Base-by-base conservation (phyloP, 2,113 vertebrate species). In the Sinocyclocheilus maitianheensis region DNA sequence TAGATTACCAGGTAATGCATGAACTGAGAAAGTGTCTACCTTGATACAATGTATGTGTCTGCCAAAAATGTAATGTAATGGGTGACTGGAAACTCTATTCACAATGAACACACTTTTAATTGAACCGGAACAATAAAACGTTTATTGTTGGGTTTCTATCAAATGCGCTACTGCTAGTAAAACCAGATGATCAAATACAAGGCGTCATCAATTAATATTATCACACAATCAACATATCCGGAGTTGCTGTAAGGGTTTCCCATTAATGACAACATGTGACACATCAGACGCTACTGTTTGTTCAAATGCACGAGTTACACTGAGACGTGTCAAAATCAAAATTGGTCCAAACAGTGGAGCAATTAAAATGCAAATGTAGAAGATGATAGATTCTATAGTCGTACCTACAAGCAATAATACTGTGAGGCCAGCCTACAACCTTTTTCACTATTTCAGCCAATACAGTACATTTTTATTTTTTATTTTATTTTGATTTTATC, bases 311-410 rank as follows among this genome's bases (percentile, higher is more conserved):
- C 93, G 93, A 92, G 93, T 93, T 94, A 92, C 93, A 90, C 91
- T 90, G 91, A 91, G 88, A 93, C 88, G 89, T 93, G 93, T 93
- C 93, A 93, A 94, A 93, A 93, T 95, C 87, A 85, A 87, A 89
- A 89, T 94, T 93, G 93, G 93, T 94, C 94, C 93, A 95, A 95
- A 95, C 93, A 94, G 91, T 90, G 92, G 93, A 92, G 93, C 94
- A 93, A 94, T 95, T 95, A 94, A 95, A 95, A 95, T 95, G 94
- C 93, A 94, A 95, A 95, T 95, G 92, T 86, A 37, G 37, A 43
- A 91, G 83, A 87, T 90, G 88, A 85, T 89, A 93, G 94, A 95
- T 94, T 90, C 75, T 91, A 84, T 88, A 82, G 89, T 89, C 90
- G 89, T 93, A 94, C 94, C 1, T 34, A 93, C 87, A 88, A 87